Evolutionary conservation across 2,888 invertebrate species (phyloP).

Genomic region (Criorhina ranunculi): DNA sequence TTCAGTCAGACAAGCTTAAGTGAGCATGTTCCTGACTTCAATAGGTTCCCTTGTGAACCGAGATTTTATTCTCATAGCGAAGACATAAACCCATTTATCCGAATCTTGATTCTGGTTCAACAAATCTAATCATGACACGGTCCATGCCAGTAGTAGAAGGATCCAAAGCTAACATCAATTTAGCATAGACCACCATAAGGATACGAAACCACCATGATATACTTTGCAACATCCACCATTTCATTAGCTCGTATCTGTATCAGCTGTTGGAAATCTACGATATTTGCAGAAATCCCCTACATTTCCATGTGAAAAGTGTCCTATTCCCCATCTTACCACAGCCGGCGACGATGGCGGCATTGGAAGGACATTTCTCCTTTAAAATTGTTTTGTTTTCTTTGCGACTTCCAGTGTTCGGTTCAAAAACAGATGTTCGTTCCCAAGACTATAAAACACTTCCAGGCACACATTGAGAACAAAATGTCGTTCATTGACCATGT

Average conservation of each 20-base stretch:
- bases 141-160: no score
- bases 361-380: conserved; percentile 52
- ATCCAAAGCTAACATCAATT: no score
- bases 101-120: no score
- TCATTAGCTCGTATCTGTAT: conserved; percentile 15
- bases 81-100: no score
- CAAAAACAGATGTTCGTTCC: conserved; percentile 73
- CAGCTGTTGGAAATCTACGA: conserved; percentile 64
- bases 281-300: conserved; percentile 69
- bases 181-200: no score
- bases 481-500: conserved; percentile 74
- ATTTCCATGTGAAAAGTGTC: conserved; percentile 29
- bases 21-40: no score
- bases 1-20: no score
- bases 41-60: no score
- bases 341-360: conserved; percentile 11
- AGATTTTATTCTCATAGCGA: no score
- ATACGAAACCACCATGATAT: not conserved
- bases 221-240: not conserved
- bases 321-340: conserved; percentile 35
- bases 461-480: conserved; percentile 65
- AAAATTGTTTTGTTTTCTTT: conserved; percentile 10
- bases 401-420: conserved; percentile 32
- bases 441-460: conserved; percentile 57
- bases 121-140: no score